These are phyloP conservation scores for Pinctada fucata DNA, from an alignment of 2,888 invertebrate genomes.

Conservation along the genomic window DNA sequence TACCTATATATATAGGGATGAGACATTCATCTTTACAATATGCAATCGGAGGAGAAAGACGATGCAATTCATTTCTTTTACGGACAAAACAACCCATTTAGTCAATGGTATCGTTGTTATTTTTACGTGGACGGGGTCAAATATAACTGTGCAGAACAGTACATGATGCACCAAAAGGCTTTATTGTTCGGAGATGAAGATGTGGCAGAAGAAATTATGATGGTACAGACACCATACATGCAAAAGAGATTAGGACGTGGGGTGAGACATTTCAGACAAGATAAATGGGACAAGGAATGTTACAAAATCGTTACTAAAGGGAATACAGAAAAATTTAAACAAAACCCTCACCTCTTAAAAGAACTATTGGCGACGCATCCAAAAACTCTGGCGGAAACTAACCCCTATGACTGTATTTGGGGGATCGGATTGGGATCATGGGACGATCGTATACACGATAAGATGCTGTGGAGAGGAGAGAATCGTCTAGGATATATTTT, in stretches of 20 bases:
- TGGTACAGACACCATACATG: background rate
- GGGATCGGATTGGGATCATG: background rate
- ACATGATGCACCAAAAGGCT: conserved; percentile 75
- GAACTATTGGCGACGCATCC: background rate
- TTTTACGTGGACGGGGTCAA: conserved; percentile 59
- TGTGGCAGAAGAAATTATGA: background rate
- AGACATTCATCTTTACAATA: too few relatives aligned
- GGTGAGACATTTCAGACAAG: background rate
- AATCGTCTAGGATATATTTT: background rate
- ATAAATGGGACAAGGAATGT: background rate
- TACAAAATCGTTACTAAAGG: background rate
- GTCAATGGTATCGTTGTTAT: conserved; percentile 68
- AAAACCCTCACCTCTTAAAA: background rate
- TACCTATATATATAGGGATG: too few relatives aligned
- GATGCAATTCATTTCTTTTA: conserved; percentile 66
- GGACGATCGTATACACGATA: background rate
- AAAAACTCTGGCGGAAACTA: background rate
- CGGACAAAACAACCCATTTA: conserved; percentile 66
- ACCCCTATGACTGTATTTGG: background rate
- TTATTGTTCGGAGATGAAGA: background rate
- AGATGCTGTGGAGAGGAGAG: background rate
- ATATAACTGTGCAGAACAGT: conserved; percentile 73
- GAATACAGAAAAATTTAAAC: background rate
- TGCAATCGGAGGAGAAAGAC: too few relatives aligned
- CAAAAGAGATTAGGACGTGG: background rate